These are phyloP conservation scores for Rallus crepitans DNA, from an alignment of 2,797 vertebrate species.

Conservation along the genomic window DNA sequence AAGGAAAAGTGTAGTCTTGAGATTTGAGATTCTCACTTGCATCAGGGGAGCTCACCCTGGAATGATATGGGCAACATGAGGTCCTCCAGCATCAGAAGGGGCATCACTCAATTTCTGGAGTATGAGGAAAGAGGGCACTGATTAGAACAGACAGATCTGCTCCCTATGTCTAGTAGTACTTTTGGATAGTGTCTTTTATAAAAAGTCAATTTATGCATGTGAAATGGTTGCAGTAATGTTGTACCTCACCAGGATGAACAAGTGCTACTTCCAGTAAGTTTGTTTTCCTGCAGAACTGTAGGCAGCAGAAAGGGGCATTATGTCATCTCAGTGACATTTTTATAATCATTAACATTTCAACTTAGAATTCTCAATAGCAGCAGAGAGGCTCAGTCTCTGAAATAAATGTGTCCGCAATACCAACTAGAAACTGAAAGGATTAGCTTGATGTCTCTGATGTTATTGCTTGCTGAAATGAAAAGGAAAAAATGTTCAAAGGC, in stretches of 20 bases:
- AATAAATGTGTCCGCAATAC: conserved; percentile 12
- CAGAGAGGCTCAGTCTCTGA: neutral
- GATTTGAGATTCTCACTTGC: neutral
- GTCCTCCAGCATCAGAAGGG: neutral
- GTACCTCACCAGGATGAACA: neutral
- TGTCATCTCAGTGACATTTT: conserved; percentile 29
- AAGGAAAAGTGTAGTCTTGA: neutral
- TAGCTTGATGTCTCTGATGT: conserved; percentile 42
- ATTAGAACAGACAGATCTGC: neutral
- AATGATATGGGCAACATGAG: neutral
- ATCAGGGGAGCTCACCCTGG: neutral
- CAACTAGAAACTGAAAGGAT: conserved; percentile 44
- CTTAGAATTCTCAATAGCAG: conserved; percentile 45
- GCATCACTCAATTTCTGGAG: neutral
- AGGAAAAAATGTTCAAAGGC: conserved; percentile 31
- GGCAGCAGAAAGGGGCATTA: neutral
- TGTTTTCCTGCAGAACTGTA: conserved; percentile 25
- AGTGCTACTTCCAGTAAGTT: neutral
- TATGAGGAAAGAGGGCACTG: neutral
- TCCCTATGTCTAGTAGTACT: neutral
- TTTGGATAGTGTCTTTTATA: neutral
- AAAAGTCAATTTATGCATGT: neutral
- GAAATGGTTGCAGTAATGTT: neutral
- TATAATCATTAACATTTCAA: conserved; percentile 39
- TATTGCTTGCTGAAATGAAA: conserved; percentile 59